Evolutionary conservation across 2,113 vertebrate genomes (phyloP).

Genomic region (Strix uralensis): DNA sequence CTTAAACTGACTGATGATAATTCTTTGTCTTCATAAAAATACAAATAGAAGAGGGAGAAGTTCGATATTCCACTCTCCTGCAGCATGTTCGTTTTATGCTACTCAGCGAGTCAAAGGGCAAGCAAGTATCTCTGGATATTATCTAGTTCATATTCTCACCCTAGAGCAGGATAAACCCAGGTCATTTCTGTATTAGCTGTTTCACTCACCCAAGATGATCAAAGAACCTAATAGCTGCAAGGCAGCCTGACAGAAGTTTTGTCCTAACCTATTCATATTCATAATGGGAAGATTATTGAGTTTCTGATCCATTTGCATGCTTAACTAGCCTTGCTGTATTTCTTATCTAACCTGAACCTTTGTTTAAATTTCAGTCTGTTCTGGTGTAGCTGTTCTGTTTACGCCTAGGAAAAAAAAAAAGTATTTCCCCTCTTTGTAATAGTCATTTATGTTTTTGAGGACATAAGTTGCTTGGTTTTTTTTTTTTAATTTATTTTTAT

Average conservation of each 20-base stretch:
- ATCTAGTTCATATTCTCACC: background rate
- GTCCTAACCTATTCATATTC: background rate
- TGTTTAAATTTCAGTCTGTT: background rate
- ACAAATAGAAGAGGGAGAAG: constrained; percentile 8
- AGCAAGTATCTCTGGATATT: background rate
- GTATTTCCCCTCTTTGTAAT: background rate
- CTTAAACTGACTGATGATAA: constrained; percentile 48
- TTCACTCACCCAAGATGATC: background rate
- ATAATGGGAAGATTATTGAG: background rate
- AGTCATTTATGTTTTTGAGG: background rate
- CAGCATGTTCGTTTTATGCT: background rate
- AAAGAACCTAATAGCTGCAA: background rate
- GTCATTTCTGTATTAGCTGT: background rate
- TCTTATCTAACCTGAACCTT: background rate
- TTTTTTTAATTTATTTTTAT: background rate
- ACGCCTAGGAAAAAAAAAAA: too few relatives aligned
- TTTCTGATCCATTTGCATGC: background rate
- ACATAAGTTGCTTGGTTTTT: background rate
- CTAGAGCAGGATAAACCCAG: background rate
- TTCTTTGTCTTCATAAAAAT: constrained; percentile 4
- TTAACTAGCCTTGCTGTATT: background rate
- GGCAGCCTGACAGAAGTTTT: background rate
- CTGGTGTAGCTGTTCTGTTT: background rate
- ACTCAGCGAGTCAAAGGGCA: background rate
- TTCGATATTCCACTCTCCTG: background rate